Percentiles rank a stretch among this genome's conserved stretches.
Evolutionary conservation across 2,113 vertebrate species (phyloP).

Genomic region (Callithrix jacchus): DNA sequence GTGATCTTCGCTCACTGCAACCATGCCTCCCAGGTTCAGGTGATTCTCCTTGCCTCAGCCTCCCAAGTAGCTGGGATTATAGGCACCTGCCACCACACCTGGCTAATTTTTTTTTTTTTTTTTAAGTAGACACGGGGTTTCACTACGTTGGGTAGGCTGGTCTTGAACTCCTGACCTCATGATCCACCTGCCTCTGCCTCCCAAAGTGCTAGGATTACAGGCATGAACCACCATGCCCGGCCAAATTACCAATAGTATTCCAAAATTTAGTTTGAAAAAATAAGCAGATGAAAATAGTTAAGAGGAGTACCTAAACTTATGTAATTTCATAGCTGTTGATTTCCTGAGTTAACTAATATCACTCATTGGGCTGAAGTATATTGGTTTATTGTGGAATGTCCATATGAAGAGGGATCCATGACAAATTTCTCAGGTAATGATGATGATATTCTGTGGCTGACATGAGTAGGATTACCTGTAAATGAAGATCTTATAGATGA

Average conservation of each 20-base stretch:
- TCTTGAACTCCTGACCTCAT: no score
- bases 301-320: not conserved
- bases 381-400: not conserved
- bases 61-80: no score
- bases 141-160: no score
- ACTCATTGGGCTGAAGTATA: not conserved
- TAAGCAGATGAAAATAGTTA: not conserved
- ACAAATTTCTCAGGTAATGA: not conserved
- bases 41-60: no score
- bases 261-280: slow-evolving; percentile 6
- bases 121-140: no score
- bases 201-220: no score
- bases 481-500: not conserved
- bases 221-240: no score
- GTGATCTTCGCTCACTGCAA: no score
- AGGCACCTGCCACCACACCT: no score
- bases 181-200: no score
- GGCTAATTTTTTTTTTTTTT: no score
- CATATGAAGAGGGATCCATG: not conserved
- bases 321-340: not conserved
- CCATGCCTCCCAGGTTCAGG: no score
- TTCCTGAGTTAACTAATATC: not conserved
- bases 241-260: not conserved
- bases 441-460: not conserved
- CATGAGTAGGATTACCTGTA: not conserved